Percentiles rank a stretch among this genome's conserved stretches.
Conservation (phyloP, 2,888 invertebrate species). For the Drosophila atripex region DNA sequence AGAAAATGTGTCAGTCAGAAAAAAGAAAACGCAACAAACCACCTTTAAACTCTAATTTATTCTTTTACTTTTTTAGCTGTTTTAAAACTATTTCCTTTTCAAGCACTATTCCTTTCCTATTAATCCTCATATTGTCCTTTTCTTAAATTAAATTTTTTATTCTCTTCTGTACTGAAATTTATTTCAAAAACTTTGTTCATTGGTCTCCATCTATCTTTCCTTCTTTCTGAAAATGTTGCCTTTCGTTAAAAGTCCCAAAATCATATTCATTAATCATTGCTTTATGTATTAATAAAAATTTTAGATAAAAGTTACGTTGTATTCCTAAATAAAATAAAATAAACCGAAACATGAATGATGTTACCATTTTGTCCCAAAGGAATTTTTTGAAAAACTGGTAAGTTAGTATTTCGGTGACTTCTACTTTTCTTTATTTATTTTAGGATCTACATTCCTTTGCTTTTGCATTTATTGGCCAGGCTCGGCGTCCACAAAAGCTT, state of each 20-base stretch:
- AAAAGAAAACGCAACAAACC: conserved; percentile 30
- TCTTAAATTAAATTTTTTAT: neutral
- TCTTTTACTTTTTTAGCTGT: neutral
- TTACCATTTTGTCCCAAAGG: neutral
- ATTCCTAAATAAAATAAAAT: conserved; percentile 39
- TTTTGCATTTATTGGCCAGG: conserved; percentile 46
- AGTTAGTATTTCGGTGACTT: conserved; percentile 21
- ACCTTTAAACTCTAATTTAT: neutral
- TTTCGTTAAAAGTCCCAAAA: neutral
- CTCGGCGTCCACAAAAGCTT: conserved; percentile 63
- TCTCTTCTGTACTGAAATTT: neutral
- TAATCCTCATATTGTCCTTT: neutral
- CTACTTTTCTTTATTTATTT: conserved; percentile 57
- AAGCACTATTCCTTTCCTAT: neutral
- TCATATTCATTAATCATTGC: conserved; percentile 9
- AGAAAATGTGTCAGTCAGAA: conserved; percentile 8
- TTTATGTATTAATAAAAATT: conserved; percentile 29
- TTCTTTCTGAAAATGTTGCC: neutral
- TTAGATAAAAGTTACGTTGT: conserved; percentile 19
- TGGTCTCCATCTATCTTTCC: too few species aligned
- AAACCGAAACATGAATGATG: neutral
- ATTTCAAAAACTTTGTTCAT: too few species aligned
- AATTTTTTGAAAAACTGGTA: neutral
- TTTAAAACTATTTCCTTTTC: neutral
- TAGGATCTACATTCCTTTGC: conserved; percentile 35